Conservation (phyloP, 2,888 invertebrate species). For the Linnaemya vulpina region DNA sequence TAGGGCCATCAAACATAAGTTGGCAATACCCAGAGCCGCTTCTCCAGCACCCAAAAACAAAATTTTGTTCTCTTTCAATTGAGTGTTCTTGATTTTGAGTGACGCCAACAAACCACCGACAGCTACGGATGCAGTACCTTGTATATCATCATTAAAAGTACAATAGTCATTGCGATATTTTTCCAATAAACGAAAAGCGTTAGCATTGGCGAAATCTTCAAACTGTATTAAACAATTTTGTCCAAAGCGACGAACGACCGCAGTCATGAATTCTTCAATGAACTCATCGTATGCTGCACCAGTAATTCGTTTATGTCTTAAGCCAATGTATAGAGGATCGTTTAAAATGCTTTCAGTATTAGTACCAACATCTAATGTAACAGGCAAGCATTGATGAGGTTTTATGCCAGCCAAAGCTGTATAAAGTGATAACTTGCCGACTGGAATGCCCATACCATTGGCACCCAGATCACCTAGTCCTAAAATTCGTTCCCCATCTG, state of each 20-base stretch:
- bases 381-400: conserved; percentile 96
- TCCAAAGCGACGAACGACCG: conserved; percentile 92
- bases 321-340: conserved; percentile 97
- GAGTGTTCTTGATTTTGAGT: conserved; percentile 91
- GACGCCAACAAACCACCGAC: conserved; percentile 96
- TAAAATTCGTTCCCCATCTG: conserved; percentile 98
- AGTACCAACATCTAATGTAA: conserved; percentile 96
- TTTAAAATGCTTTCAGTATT: conserved; percentile 93
- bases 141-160: conserved; percentile 99
- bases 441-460: conserved; percentile 99
- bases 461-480: conserved; percentile 98
- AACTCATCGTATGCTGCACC: conserved; percentile 96
- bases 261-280: conserved; percentile 98
- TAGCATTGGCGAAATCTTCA: conserved; percentile 99
- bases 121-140: conserved; percentile 98
- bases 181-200: conserved; percentile 96
- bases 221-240: conserved; percentile 95
- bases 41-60: conserved; percentile 99
- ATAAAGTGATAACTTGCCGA: conserved; percentile 98
- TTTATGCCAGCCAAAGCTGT: conserved; percentile 98
- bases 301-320: conserved; percentile 91
- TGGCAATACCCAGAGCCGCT: conserved; percentile 97
- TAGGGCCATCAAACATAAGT: conserved; percentile 96
- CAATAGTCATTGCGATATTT: conserved; percentile 95
- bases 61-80: conserved; percentile 92